A percentile compares a stretch with the other conserved stretches of the same genome.
phyloP scores from a whole-genome alignment of 35 echinoderm and acorn worm genomes.

The Amphiura filiformis region DNA sequence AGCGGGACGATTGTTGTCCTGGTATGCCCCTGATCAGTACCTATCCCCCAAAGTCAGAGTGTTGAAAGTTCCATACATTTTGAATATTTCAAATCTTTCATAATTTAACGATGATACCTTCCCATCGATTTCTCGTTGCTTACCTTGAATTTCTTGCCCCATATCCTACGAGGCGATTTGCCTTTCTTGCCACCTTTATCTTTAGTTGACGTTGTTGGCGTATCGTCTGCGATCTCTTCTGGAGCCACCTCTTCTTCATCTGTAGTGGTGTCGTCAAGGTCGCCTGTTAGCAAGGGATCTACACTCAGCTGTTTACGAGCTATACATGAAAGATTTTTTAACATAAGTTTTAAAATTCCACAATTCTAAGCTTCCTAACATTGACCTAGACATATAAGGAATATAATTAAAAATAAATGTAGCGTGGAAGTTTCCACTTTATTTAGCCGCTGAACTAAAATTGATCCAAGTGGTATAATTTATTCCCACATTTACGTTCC shows the following conservation, averaged over 20 bases:
- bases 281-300: slow-evolving; percentile 62
- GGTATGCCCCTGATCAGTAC: not conserved
- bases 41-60: not conserved
- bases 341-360: no score
- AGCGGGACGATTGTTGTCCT: not conserved
- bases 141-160: slow-evolving; percentile 98
- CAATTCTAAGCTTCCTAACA: no score
- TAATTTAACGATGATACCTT: not conserved
- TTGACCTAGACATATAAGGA: no score
- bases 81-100: not conserved
- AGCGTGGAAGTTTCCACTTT: no score
- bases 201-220: slow-evolving; percentile 28
- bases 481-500: no score
- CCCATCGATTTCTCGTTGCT: not conserved
- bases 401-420: no score
- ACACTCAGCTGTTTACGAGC: slow-evolving; percentile 74
- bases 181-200: slow-evolving; percentile 45
- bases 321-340: slow-evolving; percentile 8
- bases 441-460: no score
- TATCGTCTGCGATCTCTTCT: no score
- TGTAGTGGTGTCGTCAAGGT: slow-evolving; percentile 62
- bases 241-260: slow-evolving; percentile 10
- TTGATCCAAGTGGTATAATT: no score
- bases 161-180: slow-evolving; percentile 69
- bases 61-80: not conserved